A percentile compares a stretch with the other conserved stretches of the same genome.
Conservation (phyloP, 2,888 invertebrate genomes). For the Zhuqinia jingwanae region DNA sequence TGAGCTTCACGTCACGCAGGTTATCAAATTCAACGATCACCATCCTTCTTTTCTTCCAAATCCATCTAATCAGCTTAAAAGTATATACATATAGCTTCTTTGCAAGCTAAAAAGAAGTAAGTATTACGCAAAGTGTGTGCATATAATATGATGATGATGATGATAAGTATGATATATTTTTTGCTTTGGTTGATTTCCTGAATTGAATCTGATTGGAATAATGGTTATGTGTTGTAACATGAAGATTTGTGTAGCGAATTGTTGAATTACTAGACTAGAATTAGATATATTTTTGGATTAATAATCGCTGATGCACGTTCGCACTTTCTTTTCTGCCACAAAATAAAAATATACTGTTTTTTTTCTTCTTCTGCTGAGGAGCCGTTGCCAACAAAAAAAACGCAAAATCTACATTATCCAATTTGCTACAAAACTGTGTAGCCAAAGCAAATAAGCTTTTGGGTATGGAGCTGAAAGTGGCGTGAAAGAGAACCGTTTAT, state of each 20-base stretch:
- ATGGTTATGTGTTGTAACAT: background rate
- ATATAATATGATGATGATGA: background rate
- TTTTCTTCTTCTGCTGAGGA: background rate
- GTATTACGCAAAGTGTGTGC: slow-evolving; percentile 4
- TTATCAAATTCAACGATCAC: slow-evolving; percentile 62
- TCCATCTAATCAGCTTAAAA: slow-evolving; percentile 49
- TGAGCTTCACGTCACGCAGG: slow-evolving; percentile 50
- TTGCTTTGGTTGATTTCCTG: slow-evolving; percentile 10
- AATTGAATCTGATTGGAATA: slow-evolving; percentile 4
- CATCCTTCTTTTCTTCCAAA: slow-evolving; percentile 8
- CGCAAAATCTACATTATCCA: slow-evolving; percentile 22
- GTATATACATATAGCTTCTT: too few species aligned
- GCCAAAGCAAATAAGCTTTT: too few species aligned
- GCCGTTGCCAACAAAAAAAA: slow-evolving; percentile 4
- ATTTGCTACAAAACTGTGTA: too few species aligned
- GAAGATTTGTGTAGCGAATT: slow-evolving; percentile 11
- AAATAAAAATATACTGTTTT: background rate
- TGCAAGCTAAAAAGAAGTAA: too few species aligned
- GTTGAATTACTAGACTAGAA: slow-evolving; percentile 26
- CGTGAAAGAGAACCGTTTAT: slow-evolving; percentile 40
- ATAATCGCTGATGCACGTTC: slow-evolving; percentile 34
- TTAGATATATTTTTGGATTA: slow-evolving; percentile 13
- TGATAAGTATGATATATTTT: slow-evolving; percentile 14
- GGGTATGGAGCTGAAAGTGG: background rate
- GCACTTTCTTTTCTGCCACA: background rate